Base-by-base conservation (phyloP, 1,140 invertebrate species). In the Drosophila orosa region DNA sequence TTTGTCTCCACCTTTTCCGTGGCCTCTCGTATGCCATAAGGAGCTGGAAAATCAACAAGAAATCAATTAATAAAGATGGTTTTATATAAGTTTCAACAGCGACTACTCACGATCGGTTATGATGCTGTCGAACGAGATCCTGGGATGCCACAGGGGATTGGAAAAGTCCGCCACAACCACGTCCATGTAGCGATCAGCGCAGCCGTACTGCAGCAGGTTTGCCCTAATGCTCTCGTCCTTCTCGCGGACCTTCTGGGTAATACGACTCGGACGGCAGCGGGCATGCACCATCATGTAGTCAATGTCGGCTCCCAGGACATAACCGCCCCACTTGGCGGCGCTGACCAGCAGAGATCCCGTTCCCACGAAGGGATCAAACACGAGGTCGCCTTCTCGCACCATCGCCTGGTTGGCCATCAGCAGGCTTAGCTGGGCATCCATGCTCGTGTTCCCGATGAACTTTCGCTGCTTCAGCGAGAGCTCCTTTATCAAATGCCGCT, bases 381-480 rank as follows among this genome's bases (percentile, higher is more conserved):
- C 94, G 1, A 99, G 67, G 91, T 96, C 95, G 6, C 95, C 95
- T 3, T 93, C 76, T 52, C 93, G 93, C 19, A 98, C 94, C 92
- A 95, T 93, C 2, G 96, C 98, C 92, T 99, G 96, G 93, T 99
- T 99, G 1, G 97, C 96, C 98, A 99, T 99, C 25, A 99, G 92
- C 19, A 99, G 92, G 5, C 98, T 96, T 1, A 99, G 93, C 74
- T 97, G 96, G 0, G 98, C 95, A 92, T 99, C 98, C 98, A 99
- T 99, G 82, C 96, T 98, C 0, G 98, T 99, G 90, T 99, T 99
- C 7, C 98, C 98, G 90, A 99, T 99, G 91, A 98, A 99, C 93
- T 97, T 97, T 22, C 98, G 94, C 29, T 94, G 96, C 93, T 98
- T 98, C 25, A 99, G 90, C 1, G 97, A 97, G 48, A 97, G 94